Base-by-base conservation (phyloP, 30 jellyfish, hydroid and myxozoan genomes). In the Nemopilema nomurai region DNA sequence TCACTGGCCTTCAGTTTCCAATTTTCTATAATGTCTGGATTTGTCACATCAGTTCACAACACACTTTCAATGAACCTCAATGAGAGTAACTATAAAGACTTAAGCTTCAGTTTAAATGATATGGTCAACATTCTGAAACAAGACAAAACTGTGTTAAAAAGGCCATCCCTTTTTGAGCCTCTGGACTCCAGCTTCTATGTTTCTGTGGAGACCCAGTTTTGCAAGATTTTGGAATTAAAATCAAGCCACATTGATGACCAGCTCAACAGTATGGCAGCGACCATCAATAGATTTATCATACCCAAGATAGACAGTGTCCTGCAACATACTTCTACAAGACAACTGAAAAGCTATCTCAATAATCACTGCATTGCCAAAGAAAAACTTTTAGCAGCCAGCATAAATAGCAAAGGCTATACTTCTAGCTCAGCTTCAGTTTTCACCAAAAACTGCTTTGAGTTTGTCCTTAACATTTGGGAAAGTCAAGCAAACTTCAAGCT, bases 401-500 rank as follows among this genome's bases (percentile, higher is more conserved):
- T 62, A 23, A 66, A 84, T 62, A 84, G 87, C 76, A 77, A 78
- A 18, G 92, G 92, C 21, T 84, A 84, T 67, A 84, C 86, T 9
- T 33, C 92, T 71, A 84, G 75, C 53, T 81, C n/a, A 72, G 92
- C 85, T 7, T 84, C 92, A 66, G 31, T 76, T 7, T 26, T 72
- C 21, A 80, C 84, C 23, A 84, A 75, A 64, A 78, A 67, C 51
- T 84, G 69, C 82, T 67, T 66, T 57, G 76, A 28, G 65, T 68
- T 71, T n/a, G 66, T 84, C 0, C 30, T 32, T 29, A 49, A 51
- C 18, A 73, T 84, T 20, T 84, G 87, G 84, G 87, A 84, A 65
- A 84, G 92, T 49, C 92, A 84, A 33, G 87, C 82, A 28, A 69
- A 67, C 21, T 74, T 84, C 76, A 84, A 84, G 33, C 69, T 82